phyloP scores from a whole-genome alignment of 1,140 invertebrate species.

The Drosophila yakuba region DNA sequence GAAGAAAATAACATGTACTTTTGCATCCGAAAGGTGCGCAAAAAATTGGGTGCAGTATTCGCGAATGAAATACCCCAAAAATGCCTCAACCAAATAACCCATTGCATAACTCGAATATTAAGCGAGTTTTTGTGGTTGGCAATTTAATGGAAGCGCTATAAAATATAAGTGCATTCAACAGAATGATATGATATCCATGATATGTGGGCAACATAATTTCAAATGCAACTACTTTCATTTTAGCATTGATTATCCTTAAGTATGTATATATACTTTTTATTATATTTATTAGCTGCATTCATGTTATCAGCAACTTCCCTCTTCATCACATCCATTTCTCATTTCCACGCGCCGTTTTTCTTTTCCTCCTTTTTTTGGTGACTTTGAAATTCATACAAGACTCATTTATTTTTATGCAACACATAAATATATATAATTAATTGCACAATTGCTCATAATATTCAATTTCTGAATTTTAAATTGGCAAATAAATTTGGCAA shows the following conservation, averaged over 20 bases:
- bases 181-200: too few species aligned
- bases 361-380: neutral
- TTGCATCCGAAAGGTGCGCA: too few species aligned
- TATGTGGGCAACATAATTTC: too few species aligned
- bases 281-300: too few species aligned
- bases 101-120: neutral
- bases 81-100: neutral
- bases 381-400: constrained; percentile 9
- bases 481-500: constrained; percentile 42
- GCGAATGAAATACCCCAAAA: neutral
- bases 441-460: constrained; percentile 41
- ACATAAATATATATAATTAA: constrained; percentile 37
- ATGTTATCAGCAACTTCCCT: constrained; percentile 3
- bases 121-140: neutral
- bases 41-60: constrained; percentile 7
- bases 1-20: neutral
- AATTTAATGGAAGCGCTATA: neutral
- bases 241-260: too few species aligned
- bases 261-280: too few species aligned
- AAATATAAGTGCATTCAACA: neutral
- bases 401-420: constrained; percentile 20
- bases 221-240: too few species aligned
- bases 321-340: constrained; percentile 14
- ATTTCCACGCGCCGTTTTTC: constrained; percentile 9
- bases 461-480: constrained; percentile 48